Percentiles rank a stretch among this genome's conserved stretches.
These are phyloP conservation scores for Hyles lineata DNA, from an alignment of 2,888 invertebrate genomes.

Conservation along the genomic window DNA sequence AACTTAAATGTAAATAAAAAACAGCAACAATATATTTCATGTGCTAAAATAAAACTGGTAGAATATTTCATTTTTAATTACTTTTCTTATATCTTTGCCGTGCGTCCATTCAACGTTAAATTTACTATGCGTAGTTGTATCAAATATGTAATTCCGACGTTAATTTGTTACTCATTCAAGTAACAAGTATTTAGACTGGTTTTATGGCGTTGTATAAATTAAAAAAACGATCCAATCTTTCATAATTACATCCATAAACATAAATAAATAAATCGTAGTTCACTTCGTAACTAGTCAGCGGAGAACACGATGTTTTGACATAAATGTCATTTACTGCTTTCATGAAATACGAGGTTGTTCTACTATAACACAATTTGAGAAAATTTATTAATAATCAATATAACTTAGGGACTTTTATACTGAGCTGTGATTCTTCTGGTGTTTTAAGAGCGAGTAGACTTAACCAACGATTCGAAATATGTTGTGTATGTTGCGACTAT, in stretches of 20 bases:
- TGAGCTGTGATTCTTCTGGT: no score
- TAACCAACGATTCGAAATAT: no score
- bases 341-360: constrained; percentile 1
- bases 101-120: not conserved
- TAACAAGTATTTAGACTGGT: constrained; percentile 3
- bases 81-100: constrained; percentile 2
- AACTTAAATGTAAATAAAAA: no score
- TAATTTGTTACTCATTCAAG: constrained; percentile 3
- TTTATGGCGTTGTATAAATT: constrained; percentile 19
- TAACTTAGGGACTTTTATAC: no score
- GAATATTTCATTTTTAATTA: constrained; percentile 1
- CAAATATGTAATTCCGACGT: not conserved
- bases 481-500: no score
- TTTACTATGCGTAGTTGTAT: constrained; percentile 2
- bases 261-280: constrained; percentile 19
- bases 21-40: no score
- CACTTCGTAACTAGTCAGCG: not conserved
- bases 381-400: not conserved
- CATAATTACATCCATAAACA: constrained; percentile 22
- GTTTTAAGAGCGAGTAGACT: no score
- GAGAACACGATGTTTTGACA: constrained; percentile 25
- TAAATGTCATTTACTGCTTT: constrained; percentile 17
- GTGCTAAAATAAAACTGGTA: not conserved
- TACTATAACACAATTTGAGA: no score
- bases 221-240: constrained; percentile 20